Base-by-base conservation (phyloP, 2,113 vertebrate genomes). In the Larimichthys crocea region DNA sequence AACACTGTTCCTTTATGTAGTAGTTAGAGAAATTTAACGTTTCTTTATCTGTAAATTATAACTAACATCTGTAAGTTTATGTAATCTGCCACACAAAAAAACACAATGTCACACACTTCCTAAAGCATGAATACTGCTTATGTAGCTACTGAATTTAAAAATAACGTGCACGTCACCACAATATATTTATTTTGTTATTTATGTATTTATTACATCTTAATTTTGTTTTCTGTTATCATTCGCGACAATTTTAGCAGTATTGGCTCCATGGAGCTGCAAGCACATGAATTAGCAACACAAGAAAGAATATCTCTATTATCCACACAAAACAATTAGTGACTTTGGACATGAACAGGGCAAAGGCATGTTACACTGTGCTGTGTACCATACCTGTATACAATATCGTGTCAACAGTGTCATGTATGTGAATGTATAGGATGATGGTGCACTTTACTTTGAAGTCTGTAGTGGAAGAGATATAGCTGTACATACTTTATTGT, bases 401-500 rank as follows among this genome's bases (percentile, higher is more conserved):
- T 76, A 70, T 83, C 44, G 80, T 85, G 81, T 86, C 84, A 40
- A 88, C 87, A 79, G 78, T 85, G 82, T 90, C 84, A 86, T 86
- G 80, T 88, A 85, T 68, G 88, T 89, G 89, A 93, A 92, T 90
- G 92, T 92, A 88, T 73, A 76, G 88, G 86, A 85, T 65, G 79
- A 84, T 68, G 88, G 92, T 89, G 92, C 93, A 95, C 94, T 92
- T 94, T 92, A 94, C 76, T 75, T 90, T 88, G 49, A 86, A 76
- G 76, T 88, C 81, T 89, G 78, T 85, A 19, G 79, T 90, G 82
- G 78, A 71, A 77, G 90, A 82, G 56, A 79, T 83, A 84, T 72
- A 88, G 89, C 85, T 95, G 93, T 95, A 93, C 84, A 93, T 95
- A 92, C 79, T 83, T 92, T 91, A 90, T 87, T 91, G 94, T 96